phyloP scores from a whole-genome alignment of 2,113 vertebrate species.

The Grantiella picta region DNA sequence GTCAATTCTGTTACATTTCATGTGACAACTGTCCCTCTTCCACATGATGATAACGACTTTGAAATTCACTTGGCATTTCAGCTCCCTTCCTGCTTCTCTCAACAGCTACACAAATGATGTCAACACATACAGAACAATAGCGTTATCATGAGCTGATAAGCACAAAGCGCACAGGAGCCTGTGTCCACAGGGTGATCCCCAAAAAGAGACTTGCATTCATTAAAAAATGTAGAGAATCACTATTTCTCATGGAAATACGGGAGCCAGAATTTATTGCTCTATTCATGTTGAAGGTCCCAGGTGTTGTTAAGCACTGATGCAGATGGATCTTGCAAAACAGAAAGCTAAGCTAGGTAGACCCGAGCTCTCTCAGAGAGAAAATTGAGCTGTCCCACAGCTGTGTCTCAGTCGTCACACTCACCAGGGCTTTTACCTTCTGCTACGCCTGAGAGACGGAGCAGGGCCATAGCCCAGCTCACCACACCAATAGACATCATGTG shows the following conservation, averaged over 20 bases:
- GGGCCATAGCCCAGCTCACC: background rate
- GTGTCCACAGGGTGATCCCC: background rate
- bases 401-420: background rate
- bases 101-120: constrained; percentile 49
- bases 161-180: background rate
- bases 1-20: constrained; percentile 5
- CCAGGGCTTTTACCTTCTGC: background rate
- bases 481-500: background rate
- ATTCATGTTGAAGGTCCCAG: background rate
- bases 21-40: constrained; percentile 1
- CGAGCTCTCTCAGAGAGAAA: background rate
- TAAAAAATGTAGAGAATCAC: background rate
- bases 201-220: background rate
- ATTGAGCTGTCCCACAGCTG: background rate
- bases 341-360: background rate
- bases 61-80: constrained; percentile 34
- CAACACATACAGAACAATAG: constrained; percentile 23
- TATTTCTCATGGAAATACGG: background rate
- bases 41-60: background rate
- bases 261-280: background rate
- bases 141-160: background rate
- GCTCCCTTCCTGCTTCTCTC: constrained; percentile 58
- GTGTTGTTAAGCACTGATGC: background rate
- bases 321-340: background rate
- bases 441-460: background rate